These are phyloP conservation scores for Cerastis leucographa DNA, from an alignment of 2,888 invertebrate genomes.

Conservation along the genomic window DNA sequence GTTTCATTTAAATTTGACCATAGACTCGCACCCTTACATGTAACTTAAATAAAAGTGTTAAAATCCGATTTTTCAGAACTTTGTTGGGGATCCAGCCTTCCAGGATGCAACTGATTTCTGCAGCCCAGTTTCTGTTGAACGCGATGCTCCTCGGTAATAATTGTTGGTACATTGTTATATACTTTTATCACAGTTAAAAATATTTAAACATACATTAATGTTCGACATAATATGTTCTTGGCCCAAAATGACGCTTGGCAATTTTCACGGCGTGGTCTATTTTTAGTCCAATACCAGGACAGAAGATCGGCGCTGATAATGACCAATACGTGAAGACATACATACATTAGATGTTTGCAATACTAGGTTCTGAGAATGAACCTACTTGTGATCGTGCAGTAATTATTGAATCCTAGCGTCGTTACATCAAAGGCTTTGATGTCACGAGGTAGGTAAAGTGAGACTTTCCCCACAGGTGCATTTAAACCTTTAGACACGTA, in stretches of 20 bases:
- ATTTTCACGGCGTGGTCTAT: neutral
- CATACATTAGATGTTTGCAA: slow-evolving; percentile 4
- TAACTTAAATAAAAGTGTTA: neutral
- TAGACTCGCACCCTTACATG: neutral
- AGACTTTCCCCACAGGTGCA: slow-evolving; percentile 53
- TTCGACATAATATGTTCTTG: neutral
- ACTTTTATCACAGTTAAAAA: no score
- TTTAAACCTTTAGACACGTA: slow-evolving; percentile 31
- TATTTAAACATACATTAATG: no score
- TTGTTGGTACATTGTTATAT: neutral
- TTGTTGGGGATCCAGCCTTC: neutral
- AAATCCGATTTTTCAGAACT: neutral
- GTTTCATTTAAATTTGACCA: neutral
- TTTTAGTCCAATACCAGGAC: neutral
- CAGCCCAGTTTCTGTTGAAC: neutral
- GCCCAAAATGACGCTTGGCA: neutral
- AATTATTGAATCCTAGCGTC: slow-evolving; percentile 42
- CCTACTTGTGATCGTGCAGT: slow-evolving; percentile 13
- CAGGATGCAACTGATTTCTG: neutral
- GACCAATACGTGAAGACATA: slow-evolving; percentile 3
- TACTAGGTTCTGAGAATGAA: slow-evolving; percentile 6
- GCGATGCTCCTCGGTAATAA: neutral
- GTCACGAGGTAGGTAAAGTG: slow-evolving; percentile 31
- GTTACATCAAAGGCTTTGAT: slow-evolving; percentile 43
- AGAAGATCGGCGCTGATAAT: neutral